Conservation (phyloP, 2,113 vertebrate species). For the Zosterops lateralis region DNA sequence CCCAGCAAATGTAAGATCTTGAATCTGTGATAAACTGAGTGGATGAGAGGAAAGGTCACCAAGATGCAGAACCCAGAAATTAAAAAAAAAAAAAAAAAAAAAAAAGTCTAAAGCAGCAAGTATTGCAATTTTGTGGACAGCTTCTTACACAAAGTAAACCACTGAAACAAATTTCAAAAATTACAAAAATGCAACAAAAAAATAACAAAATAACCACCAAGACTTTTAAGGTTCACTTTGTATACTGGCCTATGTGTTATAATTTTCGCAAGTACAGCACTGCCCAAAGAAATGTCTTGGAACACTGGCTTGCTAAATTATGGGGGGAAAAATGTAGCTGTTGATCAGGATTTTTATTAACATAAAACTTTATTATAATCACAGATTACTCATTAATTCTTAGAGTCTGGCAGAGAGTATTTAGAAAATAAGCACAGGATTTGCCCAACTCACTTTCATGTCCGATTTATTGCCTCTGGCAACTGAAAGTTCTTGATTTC, state of each 20-base stretch:
- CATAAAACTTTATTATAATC: neutral
- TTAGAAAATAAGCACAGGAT: neutral
- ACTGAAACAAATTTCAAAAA: neutral
- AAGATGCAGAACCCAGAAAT: neutral
- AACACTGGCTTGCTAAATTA: neutral
- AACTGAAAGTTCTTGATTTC: neutral
- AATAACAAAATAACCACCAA: neutral
- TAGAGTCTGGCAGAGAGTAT: neutral
- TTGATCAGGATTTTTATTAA: neutral
- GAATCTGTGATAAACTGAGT: neutral
- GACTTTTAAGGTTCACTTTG: neutral
- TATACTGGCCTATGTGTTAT: neutral
- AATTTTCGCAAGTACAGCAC: neutral
- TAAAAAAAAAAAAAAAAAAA: neutral
- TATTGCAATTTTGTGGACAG: neutral
- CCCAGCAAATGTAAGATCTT: neutral
- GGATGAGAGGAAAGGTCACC: neutral
- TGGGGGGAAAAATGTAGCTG: neutral
- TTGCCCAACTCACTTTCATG: neutral
- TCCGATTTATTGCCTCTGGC: neutral
- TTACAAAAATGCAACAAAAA: neutral
- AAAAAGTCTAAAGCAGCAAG: neutral
- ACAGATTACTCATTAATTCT: neutral
- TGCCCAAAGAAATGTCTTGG: neutral
- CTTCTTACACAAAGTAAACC: neutral